Evolutionary conservation across 1,140 invertebrate genomes (phyloP).

Genomic region (Drosophila takahashii): DNA sequence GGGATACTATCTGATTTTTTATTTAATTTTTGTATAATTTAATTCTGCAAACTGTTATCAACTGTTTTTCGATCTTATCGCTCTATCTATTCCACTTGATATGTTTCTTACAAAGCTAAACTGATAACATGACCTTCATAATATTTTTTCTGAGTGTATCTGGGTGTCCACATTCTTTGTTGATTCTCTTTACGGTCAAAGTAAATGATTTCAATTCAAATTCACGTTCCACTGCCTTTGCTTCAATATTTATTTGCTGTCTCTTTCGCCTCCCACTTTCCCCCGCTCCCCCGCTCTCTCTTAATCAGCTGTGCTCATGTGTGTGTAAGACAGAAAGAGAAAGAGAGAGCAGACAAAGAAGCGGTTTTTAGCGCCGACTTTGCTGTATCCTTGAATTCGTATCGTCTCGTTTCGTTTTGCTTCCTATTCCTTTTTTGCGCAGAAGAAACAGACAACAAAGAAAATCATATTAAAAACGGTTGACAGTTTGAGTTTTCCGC

Average conservation of each 20-base stretch:
- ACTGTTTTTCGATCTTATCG: too few species aligned
- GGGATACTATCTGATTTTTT: too few species aligned
- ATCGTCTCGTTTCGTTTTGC: slow-evolving; percentile 60
- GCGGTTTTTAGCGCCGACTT: slow-evolving; percentile 54
- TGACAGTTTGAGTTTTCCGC: slow-evolving; percentile 20
- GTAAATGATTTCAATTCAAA: slow-evolving; percentile 75
- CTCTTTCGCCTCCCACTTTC: slow-evolving; percentile 17
- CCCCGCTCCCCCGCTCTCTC: slow-evolving; percentile 21
- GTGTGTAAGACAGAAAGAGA: background rate
- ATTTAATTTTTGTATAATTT: too few species aligned
- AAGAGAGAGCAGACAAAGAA: slow-evolving; percentile 54
- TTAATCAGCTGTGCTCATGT: slow-evolving; percentile 65
- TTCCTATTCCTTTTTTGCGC: slow-evolving; percentile 60
- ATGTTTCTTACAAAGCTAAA: too few species aligned
- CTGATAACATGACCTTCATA: background rate
- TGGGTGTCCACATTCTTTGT: slow-evolving; percentile 12
- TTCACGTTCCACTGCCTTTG: slow-evolving; percentile 60
- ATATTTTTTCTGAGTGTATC: slow-evolving; percentile 8
- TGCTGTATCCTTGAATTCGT: slow-evolving; percentile 72
- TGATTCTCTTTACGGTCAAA: slow-evolving; percentile 50
- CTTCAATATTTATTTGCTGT: slow-evolving; percentile 41
- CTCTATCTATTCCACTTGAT: too few species aligned
- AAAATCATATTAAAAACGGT: slow-evolving; percentile 39
- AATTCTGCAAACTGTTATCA: too few species aligned
- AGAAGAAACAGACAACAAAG: slow-evolving; percentile 64